These are phyloP conservation scores for Metridium senile DNA, from an alignment of 92 coral and sea anemone genomes.

Conservation along the genomic window DNA sequence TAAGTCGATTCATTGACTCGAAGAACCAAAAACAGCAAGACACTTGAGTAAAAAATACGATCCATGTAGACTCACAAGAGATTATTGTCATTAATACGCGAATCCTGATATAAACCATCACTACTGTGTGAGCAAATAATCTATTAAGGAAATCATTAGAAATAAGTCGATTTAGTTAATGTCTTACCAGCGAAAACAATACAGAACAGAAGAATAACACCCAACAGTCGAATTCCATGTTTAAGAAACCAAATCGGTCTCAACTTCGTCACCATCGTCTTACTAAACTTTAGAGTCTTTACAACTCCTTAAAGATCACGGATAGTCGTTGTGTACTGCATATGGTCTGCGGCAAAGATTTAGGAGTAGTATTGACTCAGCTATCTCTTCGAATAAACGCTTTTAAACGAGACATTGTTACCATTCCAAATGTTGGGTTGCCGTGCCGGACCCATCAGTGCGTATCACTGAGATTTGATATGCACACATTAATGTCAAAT, in stretches of 20 bases:
- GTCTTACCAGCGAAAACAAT: slow-evolving; percentile 20
- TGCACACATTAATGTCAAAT: background rate
- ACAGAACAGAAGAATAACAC: slow-evolving; percentile 4
- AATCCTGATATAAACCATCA: background rate
- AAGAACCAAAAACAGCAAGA: background rate
- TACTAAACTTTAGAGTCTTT: slow-evolving; percentile 4
- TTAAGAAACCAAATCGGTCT: background rate
- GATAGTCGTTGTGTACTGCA: background rate
- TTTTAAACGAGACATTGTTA: slow-evolving; percentile 6
- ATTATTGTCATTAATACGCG: background rate
- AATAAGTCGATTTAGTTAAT: background rate
- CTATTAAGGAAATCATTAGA: background rate
- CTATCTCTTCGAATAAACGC: background rate
- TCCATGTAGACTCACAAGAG: background rate
- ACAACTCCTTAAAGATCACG: slow-evolving; percentile 11
- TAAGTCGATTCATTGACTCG: background rate
- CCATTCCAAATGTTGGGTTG: slow-evolving; percentile 2
- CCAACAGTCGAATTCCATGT: slow-evolving; percentile 9
- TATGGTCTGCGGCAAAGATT: background rate
- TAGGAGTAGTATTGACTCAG: background rate
- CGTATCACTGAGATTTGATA: slow-evolving; percentile 20
- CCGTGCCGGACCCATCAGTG: slow-evolving; percentile 1
- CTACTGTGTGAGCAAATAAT: background rate
- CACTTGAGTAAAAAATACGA: background rate
- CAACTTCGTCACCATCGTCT: slow-evolving; percentile 9